phyloP scores from a whole-genome alignment of 1,140 invertebrate genomes.

The Drosophila pallidifrons region DNA sequence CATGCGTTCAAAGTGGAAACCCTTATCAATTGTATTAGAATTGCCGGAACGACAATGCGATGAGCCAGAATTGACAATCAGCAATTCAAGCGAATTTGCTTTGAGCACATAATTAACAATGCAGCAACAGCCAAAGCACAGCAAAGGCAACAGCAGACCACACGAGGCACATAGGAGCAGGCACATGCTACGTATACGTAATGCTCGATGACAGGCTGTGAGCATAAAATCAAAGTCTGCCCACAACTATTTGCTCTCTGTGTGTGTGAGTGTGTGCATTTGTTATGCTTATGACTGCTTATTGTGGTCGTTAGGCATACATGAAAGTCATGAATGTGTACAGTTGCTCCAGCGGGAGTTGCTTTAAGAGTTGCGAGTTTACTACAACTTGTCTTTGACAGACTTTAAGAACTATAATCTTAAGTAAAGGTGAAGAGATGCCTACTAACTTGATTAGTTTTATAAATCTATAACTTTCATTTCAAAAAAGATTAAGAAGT shows the following conservation, averaged over 20 bases:
- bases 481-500: no score
- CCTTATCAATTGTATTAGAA: constrained; percentile 46
- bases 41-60: constrained; percentile 28
- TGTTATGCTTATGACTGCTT: constrained; percentile 55
- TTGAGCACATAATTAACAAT: constrained; percentile 64
- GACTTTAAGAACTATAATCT: no score
- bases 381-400: no score
- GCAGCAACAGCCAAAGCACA: constrained; percentile 36
- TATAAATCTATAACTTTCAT: no score
- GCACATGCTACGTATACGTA: constrained; percentile 45
- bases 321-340: constrained; percentile 37
- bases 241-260: constrained; percentile 3
- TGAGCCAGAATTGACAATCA: constrained; percentile 48
- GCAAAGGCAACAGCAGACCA: constrained; percentile 6
- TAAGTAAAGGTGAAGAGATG: no score
- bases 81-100: constrained; percentile 23
- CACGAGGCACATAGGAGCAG: no score
- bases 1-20: constrained; percentile 25
- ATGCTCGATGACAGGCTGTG: constrained; percentile 24
- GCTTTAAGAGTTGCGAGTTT: neutral
- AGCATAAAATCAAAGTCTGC: constrained; percentile 31
- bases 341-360: constrained; percentile 16
- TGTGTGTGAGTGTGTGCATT: constrained; percentile 24
- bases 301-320: constrained; percentile 37
- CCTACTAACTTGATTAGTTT: no score